Conservation (phyloP, 1,140 invertebrate genomes). For the Megalopta genalis region DNA sequence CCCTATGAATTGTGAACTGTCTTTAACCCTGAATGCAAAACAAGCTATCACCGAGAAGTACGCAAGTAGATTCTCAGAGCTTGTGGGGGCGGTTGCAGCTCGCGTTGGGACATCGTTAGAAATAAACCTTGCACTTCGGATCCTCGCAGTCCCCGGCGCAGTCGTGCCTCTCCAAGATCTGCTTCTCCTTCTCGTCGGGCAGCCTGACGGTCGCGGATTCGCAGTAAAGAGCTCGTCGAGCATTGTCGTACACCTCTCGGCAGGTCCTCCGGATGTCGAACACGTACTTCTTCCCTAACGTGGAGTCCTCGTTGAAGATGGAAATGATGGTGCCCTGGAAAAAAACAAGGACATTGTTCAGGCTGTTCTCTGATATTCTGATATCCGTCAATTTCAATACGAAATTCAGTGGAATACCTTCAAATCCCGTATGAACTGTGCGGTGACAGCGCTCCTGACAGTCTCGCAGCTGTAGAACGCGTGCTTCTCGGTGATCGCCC, state of each 20-base stretch:
- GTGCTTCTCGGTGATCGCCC: conserved; percentile 94
- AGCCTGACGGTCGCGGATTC: conserved; percentile 74
- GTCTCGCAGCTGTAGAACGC: conserved; percentile 96
- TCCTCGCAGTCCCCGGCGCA: conserved; percentile 74
- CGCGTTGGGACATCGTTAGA: too few species aligned
- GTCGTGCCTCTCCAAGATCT: conserved; percentile 71
- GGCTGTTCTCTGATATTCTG: too few species aligned
- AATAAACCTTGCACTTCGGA: conserved; percentile 72
- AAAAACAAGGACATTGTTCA: conserved; percentile 18
- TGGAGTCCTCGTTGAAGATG: conserved; percentile 93
- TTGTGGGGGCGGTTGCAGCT: background rate
- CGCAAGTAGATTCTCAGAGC: too few species aligned
- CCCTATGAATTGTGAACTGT: too few species aligned
- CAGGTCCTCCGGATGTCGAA: conserved; percentile 93
- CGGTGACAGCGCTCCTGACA: conserved; percentile 91
- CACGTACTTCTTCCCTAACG: conserved; percentile 91
- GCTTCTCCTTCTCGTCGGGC: conserved; percentile 74
- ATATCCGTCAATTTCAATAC: too few species aligned
- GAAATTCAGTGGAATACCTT: conserved; percentile 82
- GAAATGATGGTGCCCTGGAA: conserved; percentile 91
- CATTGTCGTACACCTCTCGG: conserved; percentile 92
- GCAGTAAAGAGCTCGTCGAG: conserved; percentile 85
- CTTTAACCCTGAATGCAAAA: too few species aligned
- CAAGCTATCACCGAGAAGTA: too few species aligned
- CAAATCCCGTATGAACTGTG: conserved; percentile 92